phyloP scores from a whole-genome alignment of 2,888 invertebrate genomes.

The Trissonchulus latispiculum region DNA sequence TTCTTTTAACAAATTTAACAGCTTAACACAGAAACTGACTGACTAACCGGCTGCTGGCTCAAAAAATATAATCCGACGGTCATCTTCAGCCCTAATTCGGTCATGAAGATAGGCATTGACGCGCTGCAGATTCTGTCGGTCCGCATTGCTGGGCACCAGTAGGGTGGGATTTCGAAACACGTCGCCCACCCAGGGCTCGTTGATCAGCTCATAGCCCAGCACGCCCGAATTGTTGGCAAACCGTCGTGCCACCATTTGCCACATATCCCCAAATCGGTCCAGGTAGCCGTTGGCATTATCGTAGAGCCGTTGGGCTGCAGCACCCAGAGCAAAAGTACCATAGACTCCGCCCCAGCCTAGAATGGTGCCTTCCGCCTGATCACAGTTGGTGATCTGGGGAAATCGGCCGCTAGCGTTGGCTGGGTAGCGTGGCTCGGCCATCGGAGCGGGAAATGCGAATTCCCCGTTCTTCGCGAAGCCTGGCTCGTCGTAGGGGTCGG shows the following conservation, averaged over 20 bases:
- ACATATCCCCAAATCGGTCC: constrained; percentile 14
- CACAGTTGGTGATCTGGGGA: background rate
- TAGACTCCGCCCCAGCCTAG: background rate
- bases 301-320: background rate
- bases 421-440: background rate
- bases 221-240: background rate
- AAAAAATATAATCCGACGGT: background rate
- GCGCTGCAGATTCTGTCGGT: background rate
- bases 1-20: no score
- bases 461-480: background rate
- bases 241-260: background rate
- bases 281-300: background rate
- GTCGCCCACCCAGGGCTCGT: constrained; percentile 11
- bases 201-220: constrained; percentile 8
- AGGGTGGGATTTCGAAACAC: background rate
- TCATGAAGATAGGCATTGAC: background rate
- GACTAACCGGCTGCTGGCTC: background rate
- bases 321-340: background rate
- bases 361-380: background rate
- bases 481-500: background rate
- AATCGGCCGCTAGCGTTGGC: background rate
- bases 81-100: background rate
- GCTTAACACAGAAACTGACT: no score
- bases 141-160: background rate
- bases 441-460: background rate